Evolutionary conservation across 2,888 invertebrate genomes (phyloP).

Genomic region (Gibbula magus): DNA sequence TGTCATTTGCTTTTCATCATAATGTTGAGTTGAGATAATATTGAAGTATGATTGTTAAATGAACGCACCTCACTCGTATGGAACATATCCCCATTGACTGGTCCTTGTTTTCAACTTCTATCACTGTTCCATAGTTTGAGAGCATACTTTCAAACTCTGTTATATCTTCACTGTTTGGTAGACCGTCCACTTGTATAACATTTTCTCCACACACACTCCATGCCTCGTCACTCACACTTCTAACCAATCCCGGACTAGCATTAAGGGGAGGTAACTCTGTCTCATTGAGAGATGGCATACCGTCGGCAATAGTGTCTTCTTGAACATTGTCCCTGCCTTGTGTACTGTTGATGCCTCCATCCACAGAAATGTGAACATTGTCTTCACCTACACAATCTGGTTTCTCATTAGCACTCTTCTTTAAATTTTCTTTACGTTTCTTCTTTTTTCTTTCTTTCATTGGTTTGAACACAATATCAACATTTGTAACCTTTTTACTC

Average conservation of each 20-base stretch:
- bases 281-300: neutral
- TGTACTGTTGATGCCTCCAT: neutral
- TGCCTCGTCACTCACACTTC: neutral
- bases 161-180: conserved; percentile 4
- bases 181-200: conserved; percentile 27
- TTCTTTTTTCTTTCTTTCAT: conserved; percentile 2
- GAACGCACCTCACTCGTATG: conserved; percentile 18
- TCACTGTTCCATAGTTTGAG: neutral
- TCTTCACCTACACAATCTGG: neutral
- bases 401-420: neutral
- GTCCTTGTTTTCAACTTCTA: neutral
- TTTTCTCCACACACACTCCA: conserved; percentile 25
- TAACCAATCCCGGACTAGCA: neutral
- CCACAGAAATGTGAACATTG: neutral
- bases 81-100: neutral
- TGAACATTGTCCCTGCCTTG: neutral
- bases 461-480: neutral
- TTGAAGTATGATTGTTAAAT: neutral
- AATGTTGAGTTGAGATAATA: too few species aligned
- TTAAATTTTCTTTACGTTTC: neutral
- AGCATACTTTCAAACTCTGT: neutral
- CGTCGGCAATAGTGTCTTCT: neutral
- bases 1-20: too few species aligned
- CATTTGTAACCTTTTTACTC: neutral
- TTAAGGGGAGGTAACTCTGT: neutral